Conservation (phyloP, 2,797 vertebrate genomes). For the Dendrocincla tyrannina region DNA sequence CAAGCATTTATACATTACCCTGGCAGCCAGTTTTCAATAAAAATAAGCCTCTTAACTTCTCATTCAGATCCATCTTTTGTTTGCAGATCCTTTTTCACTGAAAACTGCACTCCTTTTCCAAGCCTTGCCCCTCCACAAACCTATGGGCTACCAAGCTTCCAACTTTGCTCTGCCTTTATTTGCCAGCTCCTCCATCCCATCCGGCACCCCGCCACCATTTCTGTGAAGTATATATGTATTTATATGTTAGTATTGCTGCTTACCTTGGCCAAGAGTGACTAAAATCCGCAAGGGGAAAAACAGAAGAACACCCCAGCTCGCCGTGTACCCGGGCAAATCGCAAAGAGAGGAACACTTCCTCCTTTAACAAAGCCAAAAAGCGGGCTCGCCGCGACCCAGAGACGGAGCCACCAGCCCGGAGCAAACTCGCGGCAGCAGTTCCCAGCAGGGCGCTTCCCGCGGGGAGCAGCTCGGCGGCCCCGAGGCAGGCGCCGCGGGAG, state of each 20-base stretch:
- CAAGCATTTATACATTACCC: neutral
- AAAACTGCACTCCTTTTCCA: neutral
- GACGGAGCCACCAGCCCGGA: neutral
- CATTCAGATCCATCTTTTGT: neutral
- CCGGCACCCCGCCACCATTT: neutral
- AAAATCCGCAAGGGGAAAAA: constrained; percentile 5
- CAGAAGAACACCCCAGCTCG: neutral
- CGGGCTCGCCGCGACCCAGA: neutral
- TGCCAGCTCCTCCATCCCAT: neutral
- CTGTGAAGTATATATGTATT: fast-evolving
- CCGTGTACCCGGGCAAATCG: fast-evolving
- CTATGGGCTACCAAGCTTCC: neutral
- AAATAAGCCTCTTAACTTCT: constrained; percentile 4
- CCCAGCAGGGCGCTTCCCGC: neutral
- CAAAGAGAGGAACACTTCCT: neutral
- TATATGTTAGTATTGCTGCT: neutral
- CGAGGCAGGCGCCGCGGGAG: neutral
- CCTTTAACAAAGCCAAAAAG: neutral
- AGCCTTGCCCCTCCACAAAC: neutral
- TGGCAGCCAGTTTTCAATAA: neutral
- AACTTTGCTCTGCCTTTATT: constrained; percentile 42
- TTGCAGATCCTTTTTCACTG: neutral
- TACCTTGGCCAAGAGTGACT: constrained; percentile 63
- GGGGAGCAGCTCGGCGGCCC: neutral
- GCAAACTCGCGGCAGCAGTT: neutral